A percentile compares a stretch with the other conserved stretches of the same genome.
These are phyloP conservation scores for Lepidostoma basale DNA, from an alignment of 1,140 invertebrate genomes.

Conservation along the genomic window DNA sequence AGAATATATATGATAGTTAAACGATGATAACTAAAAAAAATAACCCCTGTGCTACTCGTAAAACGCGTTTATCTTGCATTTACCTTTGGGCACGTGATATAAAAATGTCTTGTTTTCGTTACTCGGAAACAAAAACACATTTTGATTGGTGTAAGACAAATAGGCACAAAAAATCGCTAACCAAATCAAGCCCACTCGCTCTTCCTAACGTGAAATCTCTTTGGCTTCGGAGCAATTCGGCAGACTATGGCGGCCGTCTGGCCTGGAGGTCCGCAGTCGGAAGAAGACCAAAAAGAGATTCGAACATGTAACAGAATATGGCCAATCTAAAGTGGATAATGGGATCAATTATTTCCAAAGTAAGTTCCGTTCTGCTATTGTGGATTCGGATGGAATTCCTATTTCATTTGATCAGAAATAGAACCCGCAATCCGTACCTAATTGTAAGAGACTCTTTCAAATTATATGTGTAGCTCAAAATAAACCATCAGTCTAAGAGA, in stretches of 20 bases:
- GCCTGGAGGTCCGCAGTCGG: not conserved
- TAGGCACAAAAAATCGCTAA: too few species aligned
- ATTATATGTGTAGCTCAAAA: not conserved
- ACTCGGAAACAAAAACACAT: too few species aligned
- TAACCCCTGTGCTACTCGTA: too few species aligned
- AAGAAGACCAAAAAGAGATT: slow-evolving; percentile 2
- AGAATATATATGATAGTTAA: too few species aligned
- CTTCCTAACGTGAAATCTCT: too few species aligned
- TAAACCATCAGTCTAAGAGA: slow-evolving; percentile 2
- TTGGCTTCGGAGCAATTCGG: slow-evolving; percentile 10
- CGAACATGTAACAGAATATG: not conserved
- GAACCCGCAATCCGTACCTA: not conserved
- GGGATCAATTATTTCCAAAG: slow-evolving; percentile 4
- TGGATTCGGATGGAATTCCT: not conserved
- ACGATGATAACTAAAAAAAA: too few species aligned
- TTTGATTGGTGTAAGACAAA: too few species aligned
- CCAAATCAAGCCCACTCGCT: too few species aligned
- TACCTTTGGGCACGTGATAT: too few species aligned
- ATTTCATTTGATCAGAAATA: slow-evolving; percentile 15
- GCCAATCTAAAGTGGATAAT: slow-evolving; percentile 13
- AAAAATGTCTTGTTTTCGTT: too few species aligned
- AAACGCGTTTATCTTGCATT: too few species aligned
- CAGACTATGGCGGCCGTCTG: not conserved
- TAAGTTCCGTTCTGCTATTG: not conserved
- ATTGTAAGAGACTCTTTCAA: slow-evolving; percentile 2